These are phyloP conservation scores for Marisa cornuarietis DNA, from an alignment of 1,140 invertebrate genomes.

Conservation along the genomic window DNA sequence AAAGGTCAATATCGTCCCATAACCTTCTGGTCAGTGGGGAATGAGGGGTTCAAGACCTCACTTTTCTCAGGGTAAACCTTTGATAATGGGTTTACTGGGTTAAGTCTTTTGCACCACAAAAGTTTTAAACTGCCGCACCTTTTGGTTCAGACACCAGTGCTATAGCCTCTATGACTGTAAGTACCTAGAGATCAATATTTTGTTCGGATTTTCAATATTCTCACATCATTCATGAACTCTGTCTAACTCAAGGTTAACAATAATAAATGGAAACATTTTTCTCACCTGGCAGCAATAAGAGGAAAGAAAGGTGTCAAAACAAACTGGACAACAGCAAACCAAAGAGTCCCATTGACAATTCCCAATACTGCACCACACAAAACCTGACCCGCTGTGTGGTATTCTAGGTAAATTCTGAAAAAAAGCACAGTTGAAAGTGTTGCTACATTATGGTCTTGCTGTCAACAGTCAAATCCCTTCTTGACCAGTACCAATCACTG, in stretches of 20 bases:
- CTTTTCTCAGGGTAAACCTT: too few relatives aligned
- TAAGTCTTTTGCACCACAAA: neutral
- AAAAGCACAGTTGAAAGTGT: conserved; percentile 16
- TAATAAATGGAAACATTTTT: neutral
- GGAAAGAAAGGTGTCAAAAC: conserved; percentile 88
- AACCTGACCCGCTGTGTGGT: conserved; percentile 87
- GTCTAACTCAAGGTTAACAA: neutral
- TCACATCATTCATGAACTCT: neutral
- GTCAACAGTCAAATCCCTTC: too few relatives aligned
- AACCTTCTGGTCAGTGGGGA: too few relatives aligned
- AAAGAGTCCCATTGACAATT: conserved; percentile 74
- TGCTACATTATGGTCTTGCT: neutral
- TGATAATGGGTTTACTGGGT: too few relatives aligned
- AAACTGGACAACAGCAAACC: conserved; percentile 83
- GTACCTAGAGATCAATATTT: neutral
- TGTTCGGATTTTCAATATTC: too few relatives aligned
- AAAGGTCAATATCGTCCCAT: too few relatives aligned
- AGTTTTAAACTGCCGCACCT: neutral
- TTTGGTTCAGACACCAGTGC: too few relatives aligned
- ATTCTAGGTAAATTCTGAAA: conserved; percentile 82
- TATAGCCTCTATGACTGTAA: too few relatives aligned
- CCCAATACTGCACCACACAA: conserved; percentile 80
- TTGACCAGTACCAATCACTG: too few relatives aligned
- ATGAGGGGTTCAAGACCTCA: too few relatives aligned
- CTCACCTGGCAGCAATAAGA: conserved; percentile 84